Percentiles rank a stretch among this genome's conserved stretches.
These are phyloP conservation scores for Chrysoperla carnea DNA, from an alignment of 1,140 invertebrate species.

Conservation along the genomic window DNA sequence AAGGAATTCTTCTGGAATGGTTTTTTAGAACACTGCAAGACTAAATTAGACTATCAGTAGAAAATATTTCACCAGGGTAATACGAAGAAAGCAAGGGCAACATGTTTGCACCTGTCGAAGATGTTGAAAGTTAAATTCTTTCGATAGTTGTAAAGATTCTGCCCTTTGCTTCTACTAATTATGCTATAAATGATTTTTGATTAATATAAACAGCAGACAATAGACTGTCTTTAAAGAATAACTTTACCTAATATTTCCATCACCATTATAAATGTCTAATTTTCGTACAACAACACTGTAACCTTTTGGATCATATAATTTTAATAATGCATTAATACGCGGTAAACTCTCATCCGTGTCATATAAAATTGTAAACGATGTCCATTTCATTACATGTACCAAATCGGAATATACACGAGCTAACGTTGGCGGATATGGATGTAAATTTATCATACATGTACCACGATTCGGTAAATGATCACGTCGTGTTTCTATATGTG, in stretches of 20 bases:
- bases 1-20: too few species aligned
- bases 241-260: conserved; percentile 29
- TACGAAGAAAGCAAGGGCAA: too few species aligned
- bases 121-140: too few species aligned
- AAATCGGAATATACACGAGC: conserved; percentile 53
- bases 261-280: conserved; percentile 26
- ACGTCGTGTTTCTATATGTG: conserved; percentile 62
- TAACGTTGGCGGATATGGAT: conserved; percentile 57
- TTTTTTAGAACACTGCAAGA: too few species aligned
- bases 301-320: conserved; percentile 37
- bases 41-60: too few species aligned
- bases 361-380: conserved; percentile 70
- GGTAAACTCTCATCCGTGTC: conserved; percentile 60
- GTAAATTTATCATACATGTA: conserved; percentile 58
- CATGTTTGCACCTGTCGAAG: too few species aligned
- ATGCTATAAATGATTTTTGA: too few species aligned
- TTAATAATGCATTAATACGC: conserved; percentile 56
- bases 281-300: conserved; percentile 36
- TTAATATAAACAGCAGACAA: too few species aligned
- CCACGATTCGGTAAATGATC: conserved; percentile 38
- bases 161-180: too few species aligned
- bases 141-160: too few species aligned
- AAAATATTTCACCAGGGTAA: too few species aligned
- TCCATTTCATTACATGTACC: conserved; percentile 58
- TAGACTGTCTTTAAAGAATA: too few species aligned